These are phyloP conservation scores for Allophyes oxyacanthae DNA, from an alignment of 2,888 invertebrate species.

Conservation along the genomic window DNA sequence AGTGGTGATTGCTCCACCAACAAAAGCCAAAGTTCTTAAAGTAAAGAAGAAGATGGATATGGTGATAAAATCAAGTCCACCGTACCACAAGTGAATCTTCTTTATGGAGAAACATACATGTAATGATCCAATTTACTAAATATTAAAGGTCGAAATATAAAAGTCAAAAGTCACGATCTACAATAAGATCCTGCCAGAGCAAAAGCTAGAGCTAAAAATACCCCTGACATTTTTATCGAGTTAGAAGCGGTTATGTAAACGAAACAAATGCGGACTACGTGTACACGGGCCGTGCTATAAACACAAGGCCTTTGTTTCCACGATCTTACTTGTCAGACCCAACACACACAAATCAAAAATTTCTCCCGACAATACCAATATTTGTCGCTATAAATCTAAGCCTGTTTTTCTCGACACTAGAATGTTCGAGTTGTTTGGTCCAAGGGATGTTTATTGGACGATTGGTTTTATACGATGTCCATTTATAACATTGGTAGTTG, in stretches of 20 bases:
- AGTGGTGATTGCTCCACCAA: too few relatives aligned
- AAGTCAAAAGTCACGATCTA: slow-evolving; percentile 19
- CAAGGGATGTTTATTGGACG: slow-evolving; percentile 47
- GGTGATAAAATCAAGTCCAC: too few relatives aligned
- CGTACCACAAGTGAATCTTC: too few relatives aligned
- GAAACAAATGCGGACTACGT: slow-evolving; percentile 49
- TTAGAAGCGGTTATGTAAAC: slow-evolving; percentile 49
- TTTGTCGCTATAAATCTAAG: slow-evolving; percentile 61
- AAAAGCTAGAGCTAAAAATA: slow-evolving; percentile 25
- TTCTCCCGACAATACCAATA: slow-evolving; percentile 55
- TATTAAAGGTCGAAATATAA: not conserved
- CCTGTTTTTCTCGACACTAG: slow-evolving; percentile 46
- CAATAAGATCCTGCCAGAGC: slow-evolving; percentile 7
- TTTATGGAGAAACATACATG: too few relatives aligned
- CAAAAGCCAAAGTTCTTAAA: too few relatives aligned
- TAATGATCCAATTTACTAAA: not conserved
- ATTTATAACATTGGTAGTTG: slow-evolving; percentile 56
- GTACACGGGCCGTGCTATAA: slow-evolving; percentile 34
- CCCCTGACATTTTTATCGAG: slow-evolving; percentile 43
- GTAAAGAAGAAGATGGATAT: too few relatives aligned
- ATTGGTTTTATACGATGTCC: slow-evolving; percentile 53
- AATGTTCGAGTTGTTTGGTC: slow-evolving; percentile 44
- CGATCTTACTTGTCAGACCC: slow-evolving; percentile 43
- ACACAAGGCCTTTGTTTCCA: slow-evolving; percentile 42
- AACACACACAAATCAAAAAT: slow-evolving; percentile 58